Percentiles rank a stretch among this genome's conserved stretches.
These are phyloP conservation scores for Syrphus vitripennis DNA, from an alignment of 2,888 invertebrate genomes.

Conservation along the genomic window DNA sequence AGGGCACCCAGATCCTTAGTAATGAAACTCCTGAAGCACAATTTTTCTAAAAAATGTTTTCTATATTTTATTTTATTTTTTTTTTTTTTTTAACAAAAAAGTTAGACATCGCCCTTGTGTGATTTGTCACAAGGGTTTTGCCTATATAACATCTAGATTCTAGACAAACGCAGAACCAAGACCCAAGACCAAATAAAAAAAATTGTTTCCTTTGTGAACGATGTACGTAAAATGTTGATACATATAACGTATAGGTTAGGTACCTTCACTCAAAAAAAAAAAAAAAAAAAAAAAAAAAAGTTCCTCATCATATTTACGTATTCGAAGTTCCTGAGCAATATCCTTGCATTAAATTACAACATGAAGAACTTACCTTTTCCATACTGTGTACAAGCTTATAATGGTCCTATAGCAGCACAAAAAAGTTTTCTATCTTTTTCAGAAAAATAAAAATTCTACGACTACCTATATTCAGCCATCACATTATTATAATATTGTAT, in stretches of 20 bases:
- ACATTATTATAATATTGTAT: neutral
- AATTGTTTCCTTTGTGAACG: neutral
- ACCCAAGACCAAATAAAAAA: neutral
- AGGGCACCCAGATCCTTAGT: conserved; percentile 4
- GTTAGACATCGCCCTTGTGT: conserved; percentile 36
- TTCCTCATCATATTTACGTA: conserved; percentile 56
- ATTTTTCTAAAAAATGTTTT: neutral
- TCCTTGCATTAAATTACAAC: conserved; percentile 47
- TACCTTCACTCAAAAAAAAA: no score
- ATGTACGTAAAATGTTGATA: neutral
- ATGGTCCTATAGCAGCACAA: neutral
- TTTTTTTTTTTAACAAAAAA: neutral
- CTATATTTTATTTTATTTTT: neutral
- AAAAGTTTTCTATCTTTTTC: conserved; percentile 33
- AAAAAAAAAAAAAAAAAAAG: conserved; percentile 15
- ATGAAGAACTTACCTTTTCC: neutral
- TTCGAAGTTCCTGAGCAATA: conserved; percentile 40
- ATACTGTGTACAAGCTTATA: neutral
- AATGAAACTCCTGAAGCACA: conserved; percentile 31
- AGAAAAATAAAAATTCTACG: conserved; percentile 8
- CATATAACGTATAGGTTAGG: neutral
- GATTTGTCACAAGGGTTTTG: conserved; percentile 41
- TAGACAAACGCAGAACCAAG: neutral
- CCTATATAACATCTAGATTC: neutral
- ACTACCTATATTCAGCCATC: neutral